Percentiles rank a stretch among this genome's conserved stretches.
Evolutionary conservation across 2,113 vertebrate species (phyloP).

Genomic region (Cyanoramphus novaezelandiae): DNA sequence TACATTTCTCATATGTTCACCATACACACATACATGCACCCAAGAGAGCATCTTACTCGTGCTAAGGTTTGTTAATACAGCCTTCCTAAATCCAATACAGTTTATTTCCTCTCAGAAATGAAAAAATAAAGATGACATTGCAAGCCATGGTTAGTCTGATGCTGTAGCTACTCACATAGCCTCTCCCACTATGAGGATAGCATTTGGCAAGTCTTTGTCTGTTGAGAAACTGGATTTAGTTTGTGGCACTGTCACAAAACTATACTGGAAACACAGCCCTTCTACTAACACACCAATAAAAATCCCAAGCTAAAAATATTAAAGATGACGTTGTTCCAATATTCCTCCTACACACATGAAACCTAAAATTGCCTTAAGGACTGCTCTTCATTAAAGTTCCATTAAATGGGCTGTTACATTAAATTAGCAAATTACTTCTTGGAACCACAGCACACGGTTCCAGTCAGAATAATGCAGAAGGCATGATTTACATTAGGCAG

Average conservation of each 20-base stretch:
- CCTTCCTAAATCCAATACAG: not conserved
- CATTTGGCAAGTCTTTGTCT: not conserved
- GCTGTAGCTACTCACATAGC: not conserved
- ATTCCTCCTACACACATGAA: not conserved
- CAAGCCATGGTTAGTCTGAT: not conserved
- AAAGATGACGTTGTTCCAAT: not conserved
- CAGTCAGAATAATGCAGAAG: not conserved
- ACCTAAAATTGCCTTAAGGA: constrained; percentile 6
- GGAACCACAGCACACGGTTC: not conserved
- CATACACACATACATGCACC: not conserved
- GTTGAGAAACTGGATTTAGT: not conserved
- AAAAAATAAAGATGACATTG: not conserved
- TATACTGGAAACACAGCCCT: not conserved
- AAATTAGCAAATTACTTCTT: constrained; percentile 39
- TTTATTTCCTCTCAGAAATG: not conserved
- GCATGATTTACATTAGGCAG: not conserved
- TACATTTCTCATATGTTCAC: not conserved
- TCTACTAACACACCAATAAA: not conserved
- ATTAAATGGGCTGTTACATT: constrained; percentile 9
- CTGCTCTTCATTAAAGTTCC: constrained; percentile 1
- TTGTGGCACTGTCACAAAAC: not conserved
- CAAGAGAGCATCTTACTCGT: not conserved
- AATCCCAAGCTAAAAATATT: not conserved
- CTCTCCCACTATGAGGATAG: rapidly evolving
- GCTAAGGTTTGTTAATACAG: not conserved